Evolutionary conservation across 2,888 invertebrate genomes (phyloP), one percentile per base, ranked within the genome.

Genomic region (Hemistola chrysoprasaria): DNA sequence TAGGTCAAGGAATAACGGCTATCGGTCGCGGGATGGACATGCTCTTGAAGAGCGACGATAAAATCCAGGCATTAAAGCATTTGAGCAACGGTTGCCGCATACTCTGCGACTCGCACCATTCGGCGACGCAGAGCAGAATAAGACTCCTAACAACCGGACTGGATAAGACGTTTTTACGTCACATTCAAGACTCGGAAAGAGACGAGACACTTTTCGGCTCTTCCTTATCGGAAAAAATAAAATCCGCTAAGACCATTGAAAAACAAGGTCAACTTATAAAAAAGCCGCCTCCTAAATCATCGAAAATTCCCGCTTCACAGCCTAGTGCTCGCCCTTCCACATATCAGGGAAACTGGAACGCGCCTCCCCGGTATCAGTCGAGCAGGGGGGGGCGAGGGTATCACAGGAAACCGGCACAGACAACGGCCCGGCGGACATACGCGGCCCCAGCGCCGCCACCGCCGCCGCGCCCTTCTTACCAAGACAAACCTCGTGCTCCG

Each of bases 191-290:
- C 1, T 27, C 10, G 1, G 41, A 44, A 32, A 22, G 39, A 8
- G 45, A 51, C n/a, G 43, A 47, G 8, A 39, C 36, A 1, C 22
- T 50, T 2, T 44, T 43, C 8, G 43, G 42, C 6, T n/a, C 11
- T 20, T 32, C n/a, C 1, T 27, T 44, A 9, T 8, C 39, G 1
- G 34, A 40, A 8, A 42, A 47, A 36, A 44, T 47, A 22, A 50
- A 42, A 16, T 39, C 39, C 1, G 38, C 47, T 6, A 47, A 50
- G 24, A 22, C 31, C 0, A 46, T 50, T 1, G 40, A 50, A 37
- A 40, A 41, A 22, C 35, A 47, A 5, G 43, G 36, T 0, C 25
- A 39, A 6, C 44, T 36, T n/a, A 44, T 47, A 6, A 50, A 46
- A 21, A 43, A 41, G 16, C 11, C 39, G 1, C 5, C 22, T n/a